A percentile compares a stretch with the other conserved stretches of the same genome.
Conservation (phyloP, 2,797 vertebrate genomes). For the Acipenser oxyrinchus region DNA sequence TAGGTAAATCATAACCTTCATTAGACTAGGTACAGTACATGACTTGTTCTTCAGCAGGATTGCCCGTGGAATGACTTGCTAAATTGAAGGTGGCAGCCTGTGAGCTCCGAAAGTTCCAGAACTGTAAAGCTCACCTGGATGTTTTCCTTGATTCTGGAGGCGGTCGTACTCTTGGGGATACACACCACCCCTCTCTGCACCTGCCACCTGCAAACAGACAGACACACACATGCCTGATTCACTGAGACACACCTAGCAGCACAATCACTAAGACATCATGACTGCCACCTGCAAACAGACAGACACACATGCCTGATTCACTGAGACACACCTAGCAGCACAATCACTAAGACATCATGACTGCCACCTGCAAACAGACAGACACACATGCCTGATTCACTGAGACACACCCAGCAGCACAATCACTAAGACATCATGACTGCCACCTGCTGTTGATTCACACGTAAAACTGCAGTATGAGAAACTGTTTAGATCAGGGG, state of each 20-base stretch:
- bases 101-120: too few relatives aligned
- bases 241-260: not conserved
- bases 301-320: not conserved
- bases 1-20: too few relatives aligned
- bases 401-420: not conserved
- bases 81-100: not conserved
- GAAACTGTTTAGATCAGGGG: too few relatives aligned
- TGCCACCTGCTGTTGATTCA: too few relatives aligned
- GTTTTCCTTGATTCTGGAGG: conserved; percentile 60
- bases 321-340: not conserved
- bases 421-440: too few relatives aligned
- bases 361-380: conserved; percentile 48
- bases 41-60: too few relatives aligned
- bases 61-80: not conserved
- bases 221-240: not conserved
- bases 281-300: not conserved
- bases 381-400: not conserved
- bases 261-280: too few relatives aligned
- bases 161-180: conserved; percentile 60
- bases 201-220: conserved; percentile 48
- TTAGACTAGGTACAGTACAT: too few relatives aligned
- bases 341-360: too few relatives aligned
- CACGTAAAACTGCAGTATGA: not conserved
- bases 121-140: conserved; percentile 26
- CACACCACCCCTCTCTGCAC: conserved; percentile 54